Conservation (phyloP, 2,888 invertebrate genomes). For the Liopterus haemorrhoidalis region DNA sequence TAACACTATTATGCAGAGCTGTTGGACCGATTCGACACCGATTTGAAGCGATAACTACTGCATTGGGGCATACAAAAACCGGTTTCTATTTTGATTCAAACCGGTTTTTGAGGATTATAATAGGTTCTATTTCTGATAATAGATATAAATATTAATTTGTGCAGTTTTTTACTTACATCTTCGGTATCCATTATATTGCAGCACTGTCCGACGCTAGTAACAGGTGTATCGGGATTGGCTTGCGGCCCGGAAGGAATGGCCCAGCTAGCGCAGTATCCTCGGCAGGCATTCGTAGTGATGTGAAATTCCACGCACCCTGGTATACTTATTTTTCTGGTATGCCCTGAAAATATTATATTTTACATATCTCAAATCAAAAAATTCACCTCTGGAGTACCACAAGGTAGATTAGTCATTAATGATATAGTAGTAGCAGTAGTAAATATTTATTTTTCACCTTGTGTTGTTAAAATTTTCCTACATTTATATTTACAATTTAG, state of each 20-base stretch:
- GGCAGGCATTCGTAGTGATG: constrained; percentile 80
- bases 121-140: too few relatives aligned
- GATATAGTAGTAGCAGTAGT: constrained; percentile 6
- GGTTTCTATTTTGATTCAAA: too few relatives aligned
- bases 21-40: too few relatives aligned
- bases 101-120: too few relatives aligned
- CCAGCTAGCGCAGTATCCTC: constrained; percentile 83
- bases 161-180: constrained; percentile 54
- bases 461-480: too few relatives aligned
- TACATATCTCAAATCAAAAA: not conserved
- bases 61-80: too few relatives aligned
- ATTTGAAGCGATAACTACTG: too few relatives aligned
- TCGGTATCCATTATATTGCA: constrained; percentile 87
- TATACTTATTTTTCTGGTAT: constrained; percentile 73
- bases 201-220: constrained; percentile 72
- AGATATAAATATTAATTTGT: not conserved
- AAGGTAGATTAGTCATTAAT: too few relatives aligned
- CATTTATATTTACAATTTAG: too few relatives aligned
- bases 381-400: too few relatives aligned
- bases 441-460: constrained; percentile 4
- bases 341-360: constrained; percentile 58
- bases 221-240: constrained; percentile 47
- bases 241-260: constrained; percentile 67
- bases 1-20: too few relatives aligned
- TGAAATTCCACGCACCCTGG: constrained; percentile 79